Percentiles rank a stretch among this genome's conserved stretches.
Evolutionary conservation across 2,888 invertebrate genomes (phyloP).

Genomic region (Sarcophaga carnaria): DNA sequence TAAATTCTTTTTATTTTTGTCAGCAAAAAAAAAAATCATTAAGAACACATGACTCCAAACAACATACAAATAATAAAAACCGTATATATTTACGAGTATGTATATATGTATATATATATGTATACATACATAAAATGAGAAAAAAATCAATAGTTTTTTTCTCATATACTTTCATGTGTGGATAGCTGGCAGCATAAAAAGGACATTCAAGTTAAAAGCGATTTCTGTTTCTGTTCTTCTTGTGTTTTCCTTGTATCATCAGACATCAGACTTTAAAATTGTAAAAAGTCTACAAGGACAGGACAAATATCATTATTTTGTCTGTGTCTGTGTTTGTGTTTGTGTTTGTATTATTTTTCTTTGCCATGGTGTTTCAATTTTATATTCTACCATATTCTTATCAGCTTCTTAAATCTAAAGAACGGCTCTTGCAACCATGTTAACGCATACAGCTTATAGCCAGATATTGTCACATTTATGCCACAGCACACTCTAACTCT

Average conservation of each 20-base stretch:
- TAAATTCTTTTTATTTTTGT: slow-evolving; percentile 32
- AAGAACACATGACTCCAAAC: neutral
- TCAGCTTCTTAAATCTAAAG: slow-evolving; percentile 41
- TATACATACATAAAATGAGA: neutral
- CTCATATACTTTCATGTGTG: neutral
- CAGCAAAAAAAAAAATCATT: neutral
- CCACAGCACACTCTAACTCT: neutral
- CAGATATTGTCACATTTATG: slow-evolving; percentile 20
- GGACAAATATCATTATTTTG: neutral
- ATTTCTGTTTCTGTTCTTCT: neutral
- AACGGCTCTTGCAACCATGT: slow-evolving; percentile 46
- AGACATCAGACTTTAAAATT: neutral
- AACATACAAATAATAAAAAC: neutral
- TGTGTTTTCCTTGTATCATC: neutral
- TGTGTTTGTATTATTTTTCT: slow-evolving; percentile 19
- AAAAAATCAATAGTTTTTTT: neutral
- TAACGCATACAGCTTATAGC: neutral
- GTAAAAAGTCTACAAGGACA: neutral
- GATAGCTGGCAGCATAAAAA: neutral
- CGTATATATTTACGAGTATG: too few species aligned
- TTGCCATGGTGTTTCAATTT: neutral
- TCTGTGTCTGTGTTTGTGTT: neutral
- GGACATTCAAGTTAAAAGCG: neutral
- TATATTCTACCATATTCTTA: slow-evolving; percentile 13
- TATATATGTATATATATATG: too few species aligned